Conservation (phyloP, 2,797 vertebrate genomes). For the Eulemur albifrons region DNA sequence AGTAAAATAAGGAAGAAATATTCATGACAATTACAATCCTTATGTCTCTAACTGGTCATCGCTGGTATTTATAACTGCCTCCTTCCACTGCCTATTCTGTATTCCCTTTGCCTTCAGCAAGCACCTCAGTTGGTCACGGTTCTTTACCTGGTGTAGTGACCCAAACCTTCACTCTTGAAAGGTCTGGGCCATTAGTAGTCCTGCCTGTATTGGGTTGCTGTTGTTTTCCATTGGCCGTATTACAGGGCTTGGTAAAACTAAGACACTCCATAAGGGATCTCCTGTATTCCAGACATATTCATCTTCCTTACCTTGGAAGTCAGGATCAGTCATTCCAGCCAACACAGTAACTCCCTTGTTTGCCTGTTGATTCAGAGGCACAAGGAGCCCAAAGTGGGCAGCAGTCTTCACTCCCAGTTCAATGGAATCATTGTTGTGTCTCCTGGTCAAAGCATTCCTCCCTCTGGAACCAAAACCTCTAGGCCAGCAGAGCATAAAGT, state of each 20-base stretch:
- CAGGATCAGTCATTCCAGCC: background rate
- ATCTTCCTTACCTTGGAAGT: background rate
- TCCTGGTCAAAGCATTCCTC: background rate
- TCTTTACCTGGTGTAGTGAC: background rate
- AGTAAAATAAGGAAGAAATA: background rate
- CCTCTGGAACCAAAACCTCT: background rate
- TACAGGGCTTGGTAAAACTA: background rate
- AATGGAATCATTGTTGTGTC: background rate
- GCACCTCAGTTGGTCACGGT: background rate
- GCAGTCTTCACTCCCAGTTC: background rate
- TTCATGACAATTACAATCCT: background rate
- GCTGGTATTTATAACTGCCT: background rate
- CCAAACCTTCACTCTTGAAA: background rate
- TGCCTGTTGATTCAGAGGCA: constrained; percentile 10
- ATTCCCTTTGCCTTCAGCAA: background rate
- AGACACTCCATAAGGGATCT: background rate
- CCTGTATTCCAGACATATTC: background rate
- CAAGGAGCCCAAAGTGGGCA: background rate
- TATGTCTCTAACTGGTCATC: background rate
- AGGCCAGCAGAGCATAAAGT: background rate
- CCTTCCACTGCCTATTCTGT: background rate
- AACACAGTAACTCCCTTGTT: background rate
- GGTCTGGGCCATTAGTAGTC: background rate
- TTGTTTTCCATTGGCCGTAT: background rate
- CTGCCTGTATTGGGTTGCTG: background rate